These are phyloP conservation scores for Drosophila lowei DNA, from an alignment of 1,140 invertebrate genomes.

Conservation along the genomic window DNA sequence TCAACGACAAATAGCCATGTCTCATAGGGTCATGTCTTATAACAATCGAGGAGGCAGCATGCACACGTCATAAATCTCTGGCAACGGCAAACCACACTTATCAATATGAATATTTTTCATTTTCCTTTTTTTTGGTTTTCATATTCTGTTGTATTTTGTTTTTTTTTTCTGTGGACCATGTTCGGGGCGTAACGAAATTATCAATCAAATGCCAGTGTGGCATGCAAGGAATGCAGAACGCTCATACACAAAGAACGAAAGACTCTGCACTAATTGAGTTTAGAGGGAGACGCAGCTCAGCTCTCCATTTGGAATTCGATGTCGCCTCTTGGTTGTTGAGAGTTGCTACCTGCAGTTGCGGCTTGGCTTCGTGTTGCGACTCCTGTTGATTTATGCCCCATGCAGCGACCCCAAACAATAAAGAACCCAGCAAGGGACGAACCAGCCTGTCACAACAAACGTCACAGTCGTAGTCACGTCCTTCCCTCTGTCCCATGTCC, in stretches of 20 bases:
- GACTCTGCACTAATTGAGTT: slow-evolving; percentile 69
- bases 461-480: slow-evolving; percentile 63
- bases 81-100: slow-evolving; percentile 40
- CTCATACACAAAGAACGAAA: slow-evolving; percentile 41
- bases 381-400: slow-evolving; percentile 73
- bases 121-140: slow-evolving; percentile 11
- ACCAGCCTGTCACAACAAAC: slow-evolving; percentile 66
- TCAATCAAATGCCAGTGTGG: slow-evolving; percentile 78
- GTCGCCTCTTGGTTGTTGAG: slow-evolving; percentile 38
- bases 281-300: slow-evolving; percentile 46
- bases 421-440: slow-evolving; percentile 28
- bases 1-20: slow-evolving; percentile 48
- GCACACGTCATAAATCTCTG: slow-evolving; percentile 67
- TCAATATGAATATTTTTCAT: slow-evolving; percentile 48
- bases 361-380: slow-evolving; percentile 44
- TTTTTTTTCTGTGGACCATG: slow-evolving; percentile 41
- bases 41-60: slow-evolving; percentile 33
- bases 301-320: slow-evolving; percentile 55
- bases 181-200: slow-evolving; percentile 77
- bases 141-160: slow-evolving; percentile 43
- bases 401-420: slow-evolving; percentile 51
- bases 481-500: slow-evolving; percentile 51
- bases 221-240: slow-evolving; percentile 70
- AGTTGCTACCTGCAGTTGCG: slow-evolving; percentile 59
- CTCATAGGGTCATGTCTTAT: slow-evolving; percentile 29